Evolutionary conservation across 2,113 vertebrate species (phyloP).

Genomic region (Petrocephalus microphthalmus): DNA sequence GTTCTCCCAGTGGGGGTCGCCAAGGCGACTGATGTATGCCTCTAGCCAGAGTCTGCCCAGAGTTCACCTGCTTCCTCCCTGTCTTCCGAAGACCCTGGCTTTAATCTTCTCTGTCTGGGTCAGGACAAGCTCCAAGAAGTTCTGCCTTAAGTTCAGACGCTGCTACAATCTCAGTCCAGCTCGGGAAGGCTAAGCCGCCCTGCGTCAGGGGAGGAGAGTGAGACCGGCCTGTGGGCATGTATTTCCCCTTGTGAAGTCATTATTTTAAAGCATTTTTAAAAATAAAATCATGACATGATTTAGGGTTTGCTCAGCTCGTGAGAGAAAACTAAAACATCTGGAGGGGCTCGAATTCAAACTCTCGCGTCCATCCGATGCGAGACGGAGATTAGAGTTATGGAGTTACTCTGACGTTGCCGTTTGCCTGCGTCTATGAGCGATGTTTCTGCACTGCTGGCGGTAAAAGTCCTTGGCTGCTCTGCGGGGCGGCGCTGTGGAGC

Average conservation of each 20-base stretch:
- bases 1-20: background rate
- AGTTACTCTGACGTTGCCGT: slow-evolving; percentile 43
- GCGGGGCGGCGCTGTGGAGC: slow-evolving; percentile 50
- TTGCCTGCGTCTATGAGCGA: slow-evolving; percentile 38
- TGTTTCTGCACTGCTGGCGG: slow-evolving; percentile 42
- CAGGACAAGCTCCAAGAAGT: background rate
- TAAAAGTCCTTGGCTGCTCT: slow-evolving; percentile 44
- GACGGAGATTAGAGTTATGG: slow-evolving; percentile 37
- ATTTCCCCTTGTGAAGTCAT: slow-evolving; percentile 40
- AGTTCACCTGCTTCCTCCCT: background rate
- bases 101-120: too few species aligned
- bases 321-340: slow-evolving; percentile 31
- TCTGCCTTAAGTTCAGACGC: background rate
- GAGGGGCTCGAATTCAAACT: slow-evolving; percentile 21
- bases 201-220: background rate
- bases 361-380: slow-evolving; percentile 33
- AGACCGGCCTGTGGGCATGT: slow-evolving; percentile 35
- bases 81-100: background rate
- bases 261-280: slow-evolving; percentile 47
- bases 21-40: background rate
- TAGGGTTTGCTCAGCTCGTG: slow-evolving; percentile 35
- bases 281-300: slow-evolving; percentile 35
- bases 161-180: background rate
- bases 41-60: background rate
- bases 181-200: background rate